Evolutionary conservation across 1,140 invertebrate species (phyloP), one percentile per base, ranked within the genome.

Genomic region (Mycetomoellerius zeteki): DNA sequence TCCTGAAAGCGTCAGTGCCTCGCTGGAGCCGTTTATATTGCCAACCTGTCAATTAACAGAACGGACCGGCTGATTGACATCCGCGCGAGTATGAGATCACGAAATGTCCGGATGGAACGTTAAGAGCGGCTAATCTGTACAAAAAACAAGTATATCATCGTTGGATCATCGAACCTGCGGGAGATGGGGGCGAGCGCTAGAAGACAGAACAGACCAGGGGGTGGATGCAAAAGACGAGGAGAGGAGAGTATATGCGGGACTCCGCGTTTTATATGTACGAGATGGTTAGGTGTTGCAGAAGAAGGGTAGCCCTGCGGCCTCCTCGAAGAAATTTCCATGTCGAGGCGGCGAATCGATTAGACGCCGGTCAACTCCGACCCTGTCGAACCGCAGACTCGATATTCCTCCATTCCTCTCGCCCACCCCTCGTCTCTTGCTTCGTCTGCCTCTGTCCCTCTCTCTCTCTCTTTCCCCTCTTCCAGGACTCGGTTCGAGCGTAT

Each of bases 311-410:
- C 93, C 91, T 67, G 37, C 69, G 88, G 92, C 87, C 87, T 76
- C 58, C 89, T 89, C 87, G 90, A 89, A 91, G 91, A 92, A 93
- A 94, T 94, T 94, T 94, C 94, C 94, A 94, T 94, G 93, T 92
- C 92, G 92, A 93, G 91, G 91, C 93, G 92, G 91, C 90, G 92
- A 94, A 94, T 94, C 93, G 94, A 94, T 94, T 94, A 94, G 93
- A 94, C 93, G 93, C 90, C 92, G 93, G 94, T 94, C 94, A 95
- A 94, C 93, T 93, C 80, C 94, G 93, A 94, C 94, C 93, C 93
- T 92, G 94, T 94, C 94, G 94, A 94, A 94, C 93, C 91, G 92
- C 91, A 92, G 91, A 92, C 92, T 92, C 90, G 93, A 92, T 92
- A 91, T 86, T 90, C 65, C 89, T 72, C 77, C 81, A 50, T 85